These are phyloP conservation scores for Harpalus rubripes DNA, from an alignment of 2,888 invertebrate species.

Conservation along the genomic window DNA sequence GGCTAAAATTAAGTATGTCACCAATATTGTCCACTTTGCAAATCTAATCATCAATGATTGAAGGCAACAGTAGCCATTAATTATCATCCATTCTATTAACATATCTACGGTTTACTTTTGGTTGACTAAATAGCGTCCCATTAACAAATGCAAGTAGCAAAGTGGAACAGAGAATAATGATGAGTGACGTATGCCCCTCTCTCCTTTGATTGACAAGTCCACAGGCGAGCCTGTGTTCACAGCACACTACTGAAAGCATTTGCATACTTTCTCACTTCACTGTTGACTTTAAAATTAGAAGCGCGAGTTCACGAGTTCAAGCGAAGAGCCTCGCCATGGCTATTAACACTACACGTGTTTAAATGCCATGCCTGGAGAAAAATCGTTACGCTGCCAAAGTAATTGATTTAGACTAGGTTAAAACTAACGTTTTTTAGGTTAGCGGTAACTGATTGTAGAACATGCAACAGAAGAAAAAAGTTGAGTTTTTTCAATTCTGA, in stretches of 20 bases:
- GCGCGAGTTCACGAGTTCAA: slow-evolving; percentile 24
- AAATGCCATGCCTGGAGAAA: neutral
- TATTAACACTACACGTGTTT: slow-evolving; percentile 32
- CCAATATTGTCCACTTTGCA: neutral
- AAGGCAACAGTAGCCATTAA: neutral
- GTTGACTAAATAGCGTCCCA: neutral
- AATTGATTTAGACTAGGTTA: neutral
- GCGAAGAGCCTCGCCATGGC: neutral
- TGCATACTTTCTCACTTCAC: slow-evolving; percentile 59
- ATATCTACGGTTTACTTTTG: slow-evolving; percentile 15
- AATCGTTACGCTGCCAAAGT: neutral
- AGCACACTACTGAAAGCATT: slow-evolving; percentile 53
- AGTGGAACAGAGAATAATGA: slow-evolving; percentile 35
- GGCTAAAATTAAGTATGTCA: no score
- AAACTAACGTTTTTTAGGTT: no score
- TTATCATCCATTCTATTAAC: neutral
- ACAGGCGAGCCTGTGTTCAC: slow-evolving; percentile 37
- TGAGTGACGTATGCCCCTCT: neutral
- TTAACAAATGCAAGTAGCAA: slow-evolving; percentile 50
- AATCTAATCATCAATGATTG: neutral
- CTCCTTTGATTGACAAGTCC: slow-evolving; percentile 32
- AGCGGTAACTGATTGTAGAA: no score
- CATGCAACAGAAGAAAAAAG: no score
- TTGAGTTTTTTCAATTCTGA: no score
- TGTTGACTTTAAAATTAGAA: slow-evolving; percentile 58